Conservation (phyloP, 2,113 vertebrate genomes). For the Condylura cristata region DNA sequence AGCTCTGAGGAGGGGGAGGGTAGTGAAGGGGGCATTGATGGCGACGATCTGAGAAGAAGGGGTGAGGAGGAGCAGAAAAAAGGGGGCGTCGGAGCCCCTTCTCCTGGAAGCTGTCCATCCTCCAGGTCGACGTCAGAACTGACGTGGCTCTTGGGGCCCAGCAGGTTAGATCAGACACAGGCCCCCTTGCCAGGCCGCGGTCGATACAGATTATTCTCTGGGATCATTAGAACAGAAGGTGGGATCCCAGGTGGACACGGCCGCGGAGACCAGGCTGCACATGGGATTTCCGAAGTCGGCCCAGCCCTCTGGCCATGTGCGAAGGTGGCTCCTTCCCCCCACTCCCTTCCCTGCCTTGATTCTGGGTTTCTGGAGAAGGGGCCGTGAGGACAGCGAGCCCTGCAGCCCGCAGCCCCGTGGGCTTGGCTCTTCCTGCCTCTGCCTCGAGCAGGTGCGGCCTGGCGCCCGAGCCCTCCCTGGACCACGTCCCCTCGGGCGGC, state of each 20-base stretch:
- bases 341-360: accelerated
- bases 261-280: not conserved
- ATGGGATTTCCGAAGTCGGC: accelerated
- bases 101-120: not conserved
- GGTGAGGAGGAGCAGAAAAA: not conserved
- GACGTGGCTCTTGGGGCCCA: not conserved
- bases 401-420: not conserved
- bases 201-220: not conserved
- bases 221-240: not conserved
- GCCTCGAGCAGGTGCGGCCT: accelerated
- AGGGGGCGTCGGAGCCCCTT: accelerated
- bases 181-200: no score
- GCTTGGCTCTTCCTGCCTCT: not conserved
- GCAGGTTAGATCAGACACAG: accelerated
- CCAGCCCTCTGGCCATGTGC: not conserved
- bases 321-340: not conserved
- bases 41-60: accelerated
- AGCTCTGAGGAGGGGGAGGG: not conserved
- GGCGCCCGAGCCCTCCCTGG: not conserved
- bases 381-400: not conserved
- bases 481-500: not conserved
- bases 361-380: not conserved
- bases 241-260: not conserved
- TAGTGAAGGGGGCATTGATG: accelerated
- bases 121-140: not conserved